Evolutionary conservation across 2,888 invertebrate species (phyloP).

Genomic region (Cheilosia pagana): DNA sequence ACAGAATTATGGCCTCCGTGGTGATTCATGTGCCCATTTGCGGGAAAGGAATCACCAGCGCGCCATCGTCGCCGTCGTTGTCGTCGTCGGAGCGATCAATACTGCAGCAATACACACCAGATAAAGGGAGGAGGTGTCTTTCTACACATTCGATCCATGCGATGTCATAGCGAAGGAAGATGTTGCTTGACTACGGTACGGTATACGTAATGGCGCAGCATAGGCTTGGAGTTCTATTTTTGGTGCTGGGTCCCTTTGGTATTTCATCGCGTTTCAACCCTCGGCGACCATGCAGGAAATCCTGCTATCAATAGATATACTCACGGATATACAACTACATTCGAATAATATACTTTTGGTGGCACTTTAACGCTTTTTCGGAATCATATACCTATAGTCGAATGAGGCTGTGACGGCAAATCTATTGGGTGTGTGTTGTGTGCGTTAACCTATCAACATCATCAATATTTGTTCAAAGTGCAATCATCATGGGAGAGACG

Average conservation of each 20-base stretch:
- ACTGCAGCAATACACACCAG: slow-evolving; percentile 64
- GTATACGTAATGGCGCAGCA: background rate
- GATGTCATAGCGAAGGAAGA: slow-evolving; percentile 70
- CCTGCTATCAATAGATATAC: slow-evolving; percentile 69
- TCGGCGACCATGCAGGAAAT: slow-evolving; percentile 67
- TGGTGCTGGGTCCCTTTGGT: slow-evolving; percentile 33
- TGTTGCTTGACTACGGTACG: slow-evolving; percentile 37
- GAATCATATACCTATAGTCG: slow-evolving; percentile 12
- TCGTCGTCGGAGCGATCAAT: slow-evolving; percentile 66
- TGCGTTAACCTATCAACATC: slow-evolving; percentile 72
- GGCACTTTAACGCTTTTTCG: slow-evolving; percentile 56
- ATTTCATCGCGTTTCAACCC: slow-evolving; percentile 56
- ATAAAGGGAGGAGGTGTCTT: slow-evolving; percentile 35
- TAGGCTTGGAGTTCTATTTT: slow-evolving; percentile 59
- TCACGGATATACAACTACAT: slow-evolving; percentile 4
- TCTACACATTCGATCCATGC: slow-evolving; percentile 64
- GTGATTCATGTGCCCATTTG: slow-evolving; percentile 81
- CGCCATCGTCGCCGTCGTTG: slow-evolving; percentile 49
- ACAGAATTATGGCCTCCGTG: slow-evolving; percentile 81
- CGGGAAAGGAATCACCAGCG: slow-evolving; percentile 70
- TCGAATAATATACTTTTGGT: slow-evolving; percentile 26
- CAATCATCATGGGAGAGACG: slow-evolving; percentile 72
- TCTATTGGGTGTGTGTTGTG: slow-evolving; percentile 67
- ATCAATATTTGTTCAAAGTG: slow-evolving; percentile 75
- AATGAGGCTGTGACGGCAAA: slow-evolving; percentile 47